Percentiles rank a stretch among this genome's conserved stretches.
Evolutionary conservation across 1,140 invertebrate species (phyloP).

Genomic region (Nephotettix cincticeps): DNA sequence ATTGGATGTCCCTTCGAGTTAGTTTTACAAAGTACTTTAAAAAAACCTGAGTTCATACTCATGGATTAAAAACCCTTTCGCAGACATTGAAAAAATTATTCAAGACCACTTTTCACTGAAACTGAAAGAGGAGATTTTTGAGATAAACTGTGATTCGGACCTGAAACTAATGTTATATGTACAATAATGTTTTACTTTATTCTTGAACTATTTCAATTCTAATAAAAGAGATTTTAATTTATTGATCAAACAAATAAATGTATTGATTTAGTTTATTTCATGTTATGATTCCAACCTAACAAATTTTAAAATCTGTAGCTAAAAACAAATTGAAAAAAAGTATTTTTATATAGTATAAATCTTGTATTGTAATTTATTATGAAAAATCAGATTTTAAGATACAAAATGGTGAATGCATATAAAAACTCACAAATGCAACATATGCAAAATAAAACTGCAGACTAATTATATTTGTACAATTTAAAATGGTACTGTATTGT

Average conservation of each 20-base stretch:
- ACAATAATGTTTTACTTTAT: background rate
- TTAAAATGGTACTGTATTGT: background rate
- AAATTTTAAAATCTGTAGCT: background rate
- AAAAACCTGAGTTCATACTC: too few relatives aligned
- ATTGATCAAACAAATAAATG: background rate
- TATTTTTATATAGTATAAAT: too few relatives aligned
- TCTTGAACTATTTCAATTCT: background rate
- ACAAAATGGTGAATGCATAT: background rate
- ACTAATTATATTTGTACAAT: background rate
- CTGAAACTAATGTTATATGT: background rate
- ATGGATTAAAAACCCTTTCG: too few relatives aligned
- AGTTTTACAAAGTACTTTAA: too few relatives aligned
- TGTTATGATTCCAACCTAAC: background rate
- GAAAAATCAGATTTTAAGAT: background rate
- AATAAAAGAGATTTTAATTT: background rate
- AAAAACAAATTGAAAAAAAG: background rate
- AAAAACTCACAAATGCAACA: background rate
- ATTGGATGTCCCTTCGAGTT: too few relatives aligned
- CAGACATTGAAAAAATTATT: too few relatives aligned
- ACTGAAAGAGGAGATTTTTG: background rate
- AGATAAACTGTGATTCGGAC: background rate
- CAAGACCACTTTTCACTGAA: too few relatives aligned
- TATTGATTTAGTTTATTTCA: background rate
- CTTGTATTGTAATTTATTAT: background rate
- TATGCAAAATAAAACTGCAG: background rate